These are phyloP conservation scores for Rhodophaea formosa DNA, from an alignment of 2,888 invertebrate genomes.

Conservation along the genomic window DNA sequence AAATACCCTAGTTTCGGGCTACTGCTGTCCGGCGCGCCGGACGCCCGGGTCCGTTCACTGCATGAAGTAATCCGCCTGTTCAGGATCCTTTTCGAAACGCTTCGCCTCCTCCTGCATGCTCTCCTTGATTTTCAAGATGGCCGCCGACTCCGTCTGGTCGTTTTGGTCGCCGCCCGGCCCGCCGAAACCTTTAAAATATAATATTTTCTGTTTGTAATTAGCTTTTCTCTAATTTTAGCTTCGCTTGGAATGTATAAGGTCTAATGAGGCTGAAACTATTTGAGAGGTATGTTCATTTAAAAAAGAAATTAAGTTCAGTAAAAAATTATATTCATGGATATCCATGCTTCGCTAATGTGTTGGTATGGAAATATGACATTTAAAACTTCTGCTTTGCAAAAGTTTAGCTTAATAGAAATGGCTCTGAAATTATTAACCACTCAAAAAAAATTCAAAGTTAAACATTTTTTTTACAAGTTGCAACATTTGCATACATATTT, in stretches of 20 bases:
- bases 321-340: too few relatives aligned
- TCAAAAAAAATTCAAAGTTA: too few relatives aligned
- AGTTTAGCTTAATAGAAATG: too few relatives aligned
- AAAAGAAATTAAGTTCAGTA: background rate
- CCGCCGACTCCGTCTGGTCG: slow-evolving; percentile 99
- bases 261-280: background rate
- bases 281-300: background rate
- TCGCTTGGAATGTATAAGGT: background rate
- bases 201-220: slow-evolving; percentile 16
- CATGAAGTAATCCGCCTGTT: slow-evolving; percentile 98
- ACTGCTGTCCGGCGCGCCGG: slow-evolving; percentile 35
- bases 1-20: background rate
- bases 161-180: slow-evolving; percentile 80
- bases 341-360: too few relatives aligned
- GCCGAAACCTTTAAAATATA: slow-evolving; percentile 62
- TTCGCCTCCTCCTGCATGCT: slow-evolving; percentile 99
- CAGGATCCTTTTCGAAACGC: slow-evolving; percentile 98
- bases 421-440: too few relatives aligned
- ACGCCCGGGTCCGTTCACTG: slow-evolving; percentile 83
- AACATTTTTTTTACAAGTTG: too few relatives aligned
- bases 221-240: slow-evolving; percentile 6
- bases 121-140: slow-evolving; percentile 99
- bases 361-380: too few relatives aligned
- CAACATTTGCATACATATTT: too few relatives aligned
- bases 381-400: too few relatives aligned